phyloP scores from a whole-genome alignment of 2,797 vertebrate species.

The Eulemur coronatus region DNA sequence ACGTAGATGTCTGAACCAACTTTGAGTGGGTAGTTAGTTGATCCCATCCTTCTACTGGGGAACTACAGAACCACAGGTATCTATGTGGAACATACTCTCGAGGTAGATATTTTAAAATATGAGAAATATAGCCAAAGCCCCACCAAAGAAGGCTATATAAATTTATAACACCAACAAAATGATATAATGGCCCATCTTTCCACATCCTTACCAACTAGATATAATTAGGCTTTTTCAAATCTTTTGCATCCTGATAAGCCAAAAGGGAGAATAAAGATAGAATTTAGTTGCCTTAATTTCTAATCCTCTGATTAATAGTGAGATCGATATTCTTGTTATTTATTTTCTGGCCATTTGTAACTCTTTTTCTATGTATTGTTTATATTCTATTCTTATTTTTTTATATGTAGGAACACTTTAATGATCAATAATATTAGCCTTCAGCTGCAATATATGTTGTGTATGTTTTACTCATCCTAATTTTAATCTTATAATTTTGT shows the following conservation, averaged over 20 bases:
- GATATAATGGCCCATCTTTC: background rate
- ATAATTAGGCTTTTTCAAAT: background rate
- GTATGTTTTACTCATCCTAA: background rate
- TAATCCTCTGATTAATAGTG: background rate
- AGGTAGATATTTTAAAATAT: background rate
- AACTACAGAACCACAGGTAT: background rate
- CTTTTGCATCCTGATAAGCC: background rate
- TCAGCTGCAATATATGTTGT: background rate
- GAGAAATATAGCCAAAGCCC: background rate
- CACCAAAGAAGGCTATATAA: background rate
- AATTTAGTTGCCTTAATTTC: background rate
- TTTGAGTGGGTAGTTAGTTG: too few species aligned
- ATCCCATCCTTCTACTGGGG: background rate
- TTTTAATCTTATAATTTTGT: background rate
- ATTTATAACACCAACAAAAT: background rate
- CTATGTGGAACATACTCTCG: background rate
- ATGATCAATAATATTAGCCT: background rate
- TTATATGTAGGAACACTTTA: background rate
- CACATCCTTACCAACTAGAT: background rate
- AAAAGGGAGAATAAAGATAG: background rate
- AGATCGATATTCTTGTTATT: background rate
- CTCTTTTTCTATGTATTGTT: background rate
- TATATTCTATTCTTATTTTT: background rate
- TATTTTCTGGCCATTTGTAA: background rate
- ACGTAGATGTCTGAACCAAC: background rate